Percentiles rank a stretch among this genome's conserved stretches.
These are phyloP conservation scores for Strigamia transsilvanica DNA, from an alignment of 2,888 invertebrate genomes.

Conservation along the genomic window DNA sequence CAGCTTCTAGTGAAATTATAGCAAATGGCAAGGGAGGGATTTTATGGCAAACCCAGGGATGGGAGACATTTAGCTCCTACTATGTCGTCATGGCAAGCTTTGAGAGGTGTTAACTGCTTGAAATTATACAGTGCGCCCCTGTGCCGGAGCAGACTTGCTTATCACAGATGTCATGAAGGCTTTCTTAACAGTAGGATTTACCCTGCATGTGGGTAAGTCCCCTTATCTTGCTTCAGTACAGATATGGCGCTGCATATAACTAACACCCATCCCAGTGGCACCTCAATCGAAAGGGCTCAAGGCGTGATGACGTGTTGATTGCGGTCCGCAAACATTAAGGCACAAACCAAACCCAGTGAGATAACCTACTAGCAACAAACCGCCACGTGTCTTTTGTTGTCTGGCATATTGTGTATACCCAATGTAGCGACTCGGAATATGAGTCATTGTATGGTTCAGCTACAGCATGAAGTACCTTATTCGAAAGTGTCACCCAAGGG, in stretches of 20 bases:
- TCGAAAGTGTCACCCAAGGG: constrained; percentile 38
- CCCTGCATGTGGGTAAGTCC: constrained; percentile 48
- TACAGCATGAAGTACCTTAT: constrained; percentile 1
- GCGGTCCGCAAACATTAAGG: constrained; percentile 34
- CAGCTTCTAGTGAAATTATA: background rate
- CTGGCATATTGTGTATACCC: background rate
- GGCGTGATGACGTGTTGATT: constrained; percentile 45
- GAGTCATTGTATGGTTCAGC: constrained; percentile 1
- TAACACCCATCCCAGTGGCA: constrained; percentile 39
- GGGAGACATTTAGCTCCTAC: background rate
- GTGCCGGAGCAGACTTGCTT: constrained; percentile 14
- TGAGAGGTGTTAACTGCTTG: constrained; percentile 43
- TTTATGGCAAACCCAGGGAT: background rate
- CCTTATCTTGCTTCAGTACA: constrained; percentile 28
- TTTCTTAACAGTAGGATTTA: constrained; percentile 49
- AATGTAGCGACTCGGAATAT: constrained; percentile 11
- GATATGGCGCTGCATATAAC: constrained; percentile 48
- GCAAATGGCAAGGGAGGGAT: constrained; percentile 30
- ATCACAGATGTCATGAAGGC: constrained; percentile 45
- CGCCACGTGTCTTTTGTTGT: constrained; percentile 39
- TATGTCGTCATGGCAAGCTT: constrained; percentile 9
- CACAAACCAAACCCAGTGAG: constrained; percentile 38
- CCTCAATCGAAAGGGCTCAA: constrained; percentile 41
- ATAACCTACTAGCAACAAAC: constrained; percentile 28
- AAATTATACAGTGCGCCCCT: constrained; percentile 36